Conservation (phyloP, 2,888 invertebrate species). For the Coelopa pilipes region DNA sequence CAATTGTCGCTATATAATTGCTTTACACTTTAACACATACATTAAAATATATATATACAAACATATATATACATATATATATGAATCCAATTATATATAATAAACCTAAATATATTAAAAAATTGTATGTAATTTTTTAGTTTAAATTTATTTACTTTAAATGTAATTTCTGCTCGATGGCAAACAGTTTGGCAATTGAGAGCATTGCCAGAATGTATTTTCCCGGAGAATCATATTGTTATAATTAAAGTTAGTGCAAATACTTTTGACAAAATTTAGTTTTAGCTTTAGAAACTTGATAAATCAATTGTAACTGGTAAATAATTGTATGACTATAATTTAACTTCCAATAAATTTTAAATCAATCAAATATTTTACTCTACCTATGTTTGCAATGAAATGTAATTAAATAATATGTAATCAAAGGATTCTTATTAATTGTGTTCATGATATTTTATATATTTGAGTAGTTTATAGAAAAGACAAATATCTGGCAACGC, state of each 20-base stretch:
- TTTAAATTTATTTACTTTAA: slow-evolving; percentile 28
- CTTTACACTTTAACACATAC: slow-evolving; percentile 26
- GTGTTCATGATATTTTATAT: not conserved
- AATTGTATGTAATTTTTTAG: slow-evolving; percentile 31
- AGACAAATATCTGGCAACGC: slow-evolving; percentile 19
- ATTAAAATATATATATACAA: slow-evolving; percentile 9
- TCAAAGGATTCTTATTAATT: slow-evolving; percentile 11
- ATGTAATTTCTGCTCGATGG: slow-evolving; percentile 11
- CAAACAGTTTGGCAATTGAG: slow-evolving; percentile 25
- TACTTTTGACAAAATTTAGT: slow-evolving; percentile 18
- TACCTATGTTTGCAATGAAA: not conserved
- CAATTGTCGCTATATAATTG: slow-evolving; percentile 46
- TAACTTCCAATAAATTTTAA: not conserved
- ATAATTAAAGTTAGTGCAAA: not conserved
- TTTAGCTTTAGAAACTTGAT: not conserved
- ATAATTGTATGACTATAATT: not conserved
- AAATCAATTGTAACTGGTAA: not conserved
- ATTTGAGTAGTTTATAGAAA: no score
- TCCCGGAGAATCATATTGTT: not conserved
- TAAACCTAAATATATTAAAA: slow-evolving; percentile 13
- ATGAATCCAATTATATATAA: not conserved
- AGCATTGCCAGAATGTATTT: slow-evolving; percentile 32
- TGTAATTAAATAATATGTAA: not conserved
- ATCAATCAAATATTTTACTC: not conserved
- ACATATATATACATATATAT: slow-evolving; percentile 3